Conservation (phyloP, 2,888 invertebrate species). For the Melanostoma scalare region DNA sequence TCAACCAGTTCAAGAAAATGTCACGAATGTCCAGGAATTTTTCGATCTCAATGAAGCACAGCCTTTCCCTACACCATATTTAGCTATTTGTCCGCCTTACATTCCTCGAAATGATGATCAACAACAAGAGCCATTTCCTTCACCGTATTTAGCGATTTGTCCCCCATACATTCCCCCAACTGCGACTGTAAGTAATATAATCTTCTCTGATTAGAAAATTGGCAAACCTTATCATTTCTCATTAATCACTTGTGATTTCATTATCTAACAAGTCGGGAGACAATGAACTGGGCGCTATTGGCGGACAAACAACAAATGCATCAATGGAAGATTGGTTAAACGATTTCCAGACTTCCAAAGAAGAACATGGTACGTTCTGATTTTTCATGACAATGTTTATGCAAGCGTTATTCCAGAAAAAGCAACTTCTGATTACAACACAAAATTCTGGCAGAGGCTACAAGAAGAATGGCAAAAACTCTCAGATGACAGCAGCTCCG, state of each 20-base stretch:
- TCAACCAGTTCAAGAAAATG: constrained; percentile 76
- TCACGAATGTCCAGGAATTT: constrained; percentile 78
- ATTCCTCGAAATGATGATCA: constrained; percentile 73
- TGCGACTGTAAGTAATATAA: constrained; percentile 13
- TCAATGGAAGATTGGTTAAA: constrained; percentile 80
- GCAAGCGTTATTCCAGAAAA: constrained; percentile 79
- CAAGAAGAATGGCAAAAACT: constrained; percentile 91
- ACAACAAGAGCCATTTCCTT: constrained; percentile 55
- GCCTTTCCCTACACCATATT: constrained; percentile 68
- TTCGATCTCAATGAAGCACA: constrained; percentile 77
- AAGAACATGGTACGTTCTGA: constrained; percentile 82
- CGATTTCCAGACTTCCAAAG: constrained; percentile 84
- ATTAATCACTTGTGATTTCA: constrained; percentile 48
- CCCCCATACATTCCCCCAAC: constrained; percentile 69
- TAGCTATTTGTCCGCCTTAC: constrained; percentile 75
- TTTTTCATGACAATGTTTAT: neutral
- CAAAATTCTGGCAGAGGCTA: constrained; percentile 85
- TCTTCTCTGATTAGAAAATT: constrained; percentile 25
- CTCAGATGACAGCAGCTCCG: constrained; percentile 82
- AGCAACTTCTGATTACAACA: constrained; percentile 85
- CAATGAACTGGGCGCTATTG: constrained; percentile 82
- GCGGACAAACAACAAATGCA: constrained; percentile 77
- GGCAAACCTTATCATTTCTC: neutral
- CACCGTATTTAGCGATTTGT: constrained; percentile 74
- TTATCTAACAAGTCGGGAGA: constrained; percentile 79